These are phyloP conservation scores for Drosophila sproati DNA, from an alignment of 1,140 invertebrate species.

Conservation along the genomic window DNA sequence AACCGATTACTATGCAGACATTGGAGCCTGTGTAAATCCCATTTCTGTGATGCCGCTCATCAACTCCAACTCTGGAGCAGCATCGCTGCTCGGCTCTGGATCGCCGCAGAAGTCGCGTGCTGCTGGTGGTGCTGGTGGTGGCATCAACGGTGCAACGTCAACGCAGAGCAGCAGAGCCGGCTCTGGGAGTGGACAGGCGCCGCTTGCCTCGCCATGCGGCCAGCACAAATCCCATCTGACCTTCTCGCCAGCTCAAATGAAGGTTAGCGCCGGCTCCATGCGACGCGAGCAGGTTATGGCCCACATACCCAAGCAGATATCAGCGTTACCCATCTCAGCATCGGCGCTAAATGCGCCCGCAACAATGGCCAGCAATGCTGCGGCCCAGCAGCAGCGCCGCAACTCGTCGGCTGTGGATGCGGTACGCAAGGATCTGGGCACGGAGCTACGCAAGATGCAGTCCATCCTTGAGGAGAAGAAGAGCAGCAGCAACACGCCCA, in stretches of 20 bases:
- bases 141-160: slow-evolving; percentile 41
- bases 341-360: slow-evolving; percentile 48
- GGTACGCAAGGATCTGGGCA: slow-evolving; percentile 75
- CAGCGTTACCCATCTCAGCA: slow-evolving; percentile 79
- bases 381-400: slow-evolving; percentile 72
- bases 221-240: slow-evolving; percentile 88
- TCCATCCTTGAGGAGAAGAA: slow-evolving; percentile 51
- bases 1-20: slow-evolving; percentile 89
- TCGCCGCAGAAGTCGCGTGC: slow-evolving; percentile 63
- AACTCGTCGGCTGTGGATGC: slow-evolving; percentile 70
- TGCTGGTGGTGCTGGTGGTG: not conserved
- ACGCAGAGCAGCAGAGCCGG: slow-evolving; percentile 39
- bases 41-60: slow-evolving; percentile 89
- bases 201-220: slow-evolving; percentile 68
- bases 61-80: slow-evolving; percentile 53
- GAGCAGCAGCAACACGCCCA: slow-evolving; percentile 13
- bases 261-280: slow-evolving; percentile 84
- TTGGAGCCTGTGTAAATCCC: slow-evolving; percentile 91
- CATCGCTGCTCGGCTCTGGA: slow-evolving; percentile 36
- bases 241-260: slow-evolving; percentile 88
- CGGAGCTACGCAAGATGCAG: slow-evolving; percentile 66
- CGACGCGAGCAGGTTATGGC: slow-evolving; percentile 83
- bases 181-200: slow-evolving; percentile 35
- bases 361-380: slow-evolving; percentile 73
- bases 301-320: slow-evolving; percentile 87